phyloP scores from a whole-genome alignment of 1,140 invertebrate species.

The Mactra quadrangularis region DNA sequence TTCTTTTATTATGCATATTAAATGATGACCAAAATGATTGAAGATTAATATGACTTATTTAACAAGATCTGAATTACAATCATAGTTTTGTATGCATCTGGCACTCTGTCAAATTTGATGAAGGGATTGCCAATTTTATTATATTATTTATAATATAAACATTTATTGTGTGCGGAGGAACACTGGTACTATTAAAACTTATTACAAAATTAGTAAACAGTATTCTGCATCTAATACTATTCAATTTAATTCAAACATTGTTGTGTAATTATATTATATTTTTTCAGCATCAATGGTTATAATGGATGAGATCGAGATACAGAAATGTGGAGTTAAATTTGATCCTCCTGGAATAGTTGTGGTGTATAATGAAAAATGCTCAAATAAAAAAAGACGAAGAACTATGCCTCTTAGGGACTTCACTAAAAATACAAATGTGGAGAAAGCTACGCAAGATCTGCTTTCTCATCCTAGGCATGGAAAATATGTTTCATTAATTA shows the following conservation, averaged over 20 bases:
- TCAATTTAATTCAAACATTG: not conserved
- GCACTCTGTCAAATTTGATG: no score
- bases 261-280: not conserved
- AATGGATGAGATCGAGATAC: constrained; percentile 62
- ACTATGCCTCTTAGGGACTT: constrained; percentile 83
- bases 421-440: constrained; percentile 76
- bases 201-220: not conserved
- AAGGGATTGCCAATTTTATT: no score
- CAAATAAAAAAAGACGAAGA: constrained; percentile 75
- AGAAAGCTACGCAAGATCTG: constrained; percentile 75
- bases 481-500: constrained; percentile 75
- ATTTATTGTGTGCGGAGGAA: not conserved
- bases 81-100: no score
- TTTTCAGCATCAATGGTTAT: constrained; percentile 55
- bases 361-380: constrained; percentile 74
- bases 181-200: not conserved
- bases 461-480: constrained; percentile 71
- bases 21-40: no score
- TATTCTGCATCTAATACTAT: not conserved
- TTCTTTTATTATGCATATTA: no score
- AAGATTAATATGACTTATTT: no score
- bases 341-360: constrained; percentile 82
- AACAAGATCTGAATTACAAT: no score
- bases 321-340: constrained; percentile 82
- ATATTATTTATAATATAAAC: no score